phyloP scores from a whole-genome alignment of 2,113 vertebrate genomes.

The Epinephelus cyanopodus region DNA sequence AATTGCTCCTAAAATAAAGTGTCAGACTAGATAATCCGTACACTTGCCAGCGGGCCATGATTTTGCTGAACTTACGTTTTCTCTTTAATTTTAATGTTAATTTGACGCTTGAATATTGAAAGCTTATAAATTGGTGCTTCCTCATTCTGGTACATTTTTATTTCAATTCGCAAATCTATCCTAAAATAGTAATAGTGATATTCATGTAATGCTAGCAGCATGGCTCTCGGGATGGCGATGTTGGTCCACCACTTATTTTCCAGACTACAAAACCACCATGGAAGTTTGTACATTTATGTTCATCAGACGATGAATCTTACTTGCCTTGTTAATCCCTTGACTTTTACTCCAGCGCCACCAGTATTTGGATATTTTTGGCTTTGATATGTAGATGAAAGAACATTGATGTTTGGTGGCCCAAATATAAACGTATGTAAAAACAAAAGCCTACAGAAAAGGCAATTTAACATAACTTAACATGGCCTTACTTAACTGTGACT shows the following conservation, averaged over 20 bases:
- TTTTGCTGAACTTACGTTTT: not conserved
- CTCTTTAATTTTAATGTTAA: not conserved
- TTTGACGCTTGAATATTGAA: not conserved
- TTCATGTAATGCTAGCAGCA: not conserved
- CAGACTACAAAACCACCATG: too few relatives aligned
- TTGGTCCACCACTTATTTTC: too few relatives aligned
- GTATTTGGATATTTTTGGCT: not conserved
- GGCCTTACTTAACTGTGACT: too few relatives aligned
- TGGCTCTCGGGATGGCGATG: too few relatives aligned
- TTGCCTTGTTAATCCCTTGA: too few relatives aligned
- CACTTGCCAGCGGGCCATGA: not conserved
- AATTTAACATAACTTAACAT: too few relatives aligned
- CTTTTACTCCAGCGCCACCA: too few relatives aligned
- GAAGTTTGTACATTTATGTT: too few relatives aligned
- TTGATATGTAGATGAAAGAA: not conserved
- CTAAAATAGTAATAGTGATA: not conserved
- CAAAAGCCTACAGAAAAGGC: too few relatives aligned
- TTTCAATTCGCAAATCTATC: not conserved
- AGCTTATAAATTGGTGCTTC: too few relatives aligned
- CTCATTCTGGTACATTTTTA: not conserved
- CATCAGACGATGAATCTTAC: too few relatives aligned
- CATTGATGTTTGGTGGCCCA: not conserved
- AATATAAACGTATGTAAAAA: too few relatives aligned
- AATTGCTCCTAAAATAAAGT: not conserved
- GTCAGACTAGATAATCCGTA: not conserved